Evolutionary conservation across 2,888 invertebrate genomes (phyloP), one percentile per base, ranked within the genome.

Genomic region (Eupeodes latifasciatus): DNA sequence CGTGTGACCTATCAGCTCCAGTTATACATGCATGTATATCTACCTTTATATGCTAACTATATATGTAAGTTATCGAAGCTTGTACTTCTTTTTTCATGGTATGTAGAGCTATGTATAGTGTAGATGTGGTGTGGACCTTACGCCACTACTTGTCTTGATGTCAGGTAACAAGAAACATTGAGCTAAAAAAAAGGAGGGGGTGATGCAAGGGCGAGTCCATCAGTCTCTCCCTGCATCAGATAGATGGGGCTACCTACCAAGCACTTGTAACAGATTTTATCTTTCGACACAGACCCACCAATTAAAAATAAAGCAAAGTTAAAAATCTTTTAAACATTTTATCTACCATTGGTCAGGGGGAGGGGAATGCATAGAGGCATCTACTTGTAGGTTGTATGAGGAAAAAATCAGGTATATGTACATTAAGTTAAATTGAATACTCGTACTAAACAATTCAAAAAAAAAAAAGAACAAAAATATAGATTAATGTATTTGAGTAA

Each of bases 1-100:
- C 79, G 75, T 86, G 86, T 83, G 86, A 83, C 86, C 77, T 88
- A 85, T 81, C 85, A 88, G 81, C 36, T 88, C 62, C 11, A 67
- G 75, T 55, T 64, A 61, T 61, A 53, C 12, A 11, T 47, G 34
- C 12, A 27, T 57, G 3, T 14, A 14, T 7, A 5, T 12, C 10
- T 55, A 57, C 6, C 1, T 14, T 36, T 27, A 27, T 27, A 27
- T 27, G 27, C 27, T 27, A 27, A 27, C 27, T 27, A 27, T 27
- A 27, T 27, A 27, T 27, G 2, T 27, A 27, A 27, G 3, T 2
- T 27, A 27, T 27, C 27, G 27, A 27, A 27, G 27, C 27, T 27
- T 14, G 6, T 12, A 16, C 40, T 40, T 40, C 57, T 64, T n/a
- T 14, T 51, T 6, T 51, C 74, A 51, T 62, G 69, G 61, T 75